Percentiles rank a stretch among this genome's conserved stretches.
Conservation (phyloP, 2,797 vertebrate species). For the Coracias cyanogaster region DNA sequence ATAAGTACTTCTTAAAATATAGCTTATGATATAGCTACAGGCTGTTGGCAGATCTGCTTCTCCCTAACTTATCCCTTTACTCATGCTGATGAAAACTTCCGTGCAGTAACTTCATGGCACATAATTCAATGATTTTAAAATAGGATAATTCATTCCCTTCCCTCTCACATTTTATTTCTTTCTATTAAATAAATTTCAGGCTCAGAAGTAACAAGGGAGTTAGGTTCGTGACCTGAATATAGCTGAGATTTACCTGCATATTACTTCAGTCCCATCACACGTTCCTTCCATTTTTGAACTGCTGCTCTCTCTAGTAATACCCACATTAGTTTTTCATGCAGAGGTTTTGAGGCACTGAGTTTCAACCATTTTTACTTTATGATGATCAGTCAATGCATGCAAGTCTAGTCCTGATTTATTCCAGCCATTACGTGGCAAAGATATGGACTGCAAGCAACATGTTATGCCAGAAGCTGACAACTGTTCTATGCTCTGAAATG, state of each 20-base stretch:
- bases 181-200: conserved; percentile 49
- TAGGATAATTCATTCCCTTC: conserved; percentile 11
- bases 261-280: not conserved
- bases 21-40: not conserved
- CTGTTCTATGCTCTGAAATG: not conserved
- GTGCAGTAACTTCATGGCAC: not conserved
- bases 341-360: not conserved
- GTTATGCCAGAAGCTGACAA: not conserved
- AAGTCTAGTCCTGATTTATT: conserved; percentile 36
- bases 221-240: not conserved
- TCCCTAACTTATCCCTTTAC: not conserved
- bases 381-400: not conserved
- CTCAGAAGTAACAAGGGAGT: not conserved
- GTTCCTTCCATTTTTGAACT: not conserved
- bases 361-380: not conserved
- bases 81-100: not conserved
- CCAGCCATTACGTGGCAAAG: not conserved
- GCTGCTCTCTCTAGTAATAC: not conserved
- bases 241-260: conserved; percentile 39
- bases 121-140: conserved; percentile 26
- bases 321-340: not conserved
- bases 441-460: not conserved
- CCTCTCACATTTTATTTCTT: conserved; percentile 32
- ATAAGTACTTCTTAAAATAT: not conserved
- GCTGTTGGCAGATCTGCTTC: not conserved